Conservation (phyloP, 2,888 invertebrate species). For the Platycheirus albimanus region DNA sequence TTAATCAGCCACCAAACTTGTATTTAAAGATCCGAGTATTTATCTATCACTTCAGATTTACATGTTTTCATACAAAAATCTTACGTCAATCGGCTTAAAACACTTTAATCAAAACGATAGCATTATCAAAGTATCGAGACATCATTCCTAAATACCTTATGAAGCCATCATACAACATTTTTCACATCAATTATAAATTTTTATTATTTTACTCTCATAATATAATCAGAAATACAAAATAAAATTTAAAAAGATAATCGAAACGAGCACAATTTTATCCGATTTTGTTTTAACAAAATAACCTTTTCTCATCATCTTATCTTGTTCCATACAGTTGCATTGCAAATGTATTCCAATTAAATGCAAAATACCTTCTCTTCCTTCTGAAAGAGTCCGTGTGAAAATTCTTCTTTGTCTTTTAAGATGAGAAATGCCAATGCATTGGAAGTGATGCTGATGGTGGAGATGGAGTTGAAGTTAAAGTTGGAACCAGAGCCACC, state of each 20-base stretch:
- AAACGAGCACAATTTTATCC: conserved; percentile 53
- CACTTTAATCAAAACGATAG: too few relatives aligned
- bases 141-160: too few relatives aligned
- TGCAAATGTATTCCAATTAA: conserved; percentile 74
- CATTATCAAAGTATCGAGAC: too few relatives aligned
- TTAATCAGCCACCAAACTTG: too few relatives aligned
- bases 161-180: background rate
- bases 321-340: conserved; percentile 72
- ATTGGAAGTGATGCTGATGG: background rate
- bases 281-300: conserved; percentile 64
- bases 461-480: too few relatives aligned
- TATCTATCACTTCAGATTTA: too few relatives aligned
- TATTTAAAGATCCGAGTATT: too few relatives aligned
- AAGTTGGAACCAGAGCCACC: background rate
- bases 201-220: conserved; percentile 39
- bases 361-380: conserved; percentile 71
- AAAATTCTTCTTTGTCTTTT: conserved; percentile 64
- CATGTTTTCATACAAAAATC: too few relatives aligned
- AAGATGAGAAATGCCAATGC: conserved; percentile 72
- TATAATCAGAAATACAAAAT: too few relatives aligned
- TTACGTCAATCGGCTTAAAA: too few relatives aligned
- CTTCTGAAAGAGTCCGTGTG: conserved; percentile 63
- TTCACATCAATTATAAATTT: conserved; percentile 13
- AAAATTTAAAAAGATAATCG: conserved; percentile 10
- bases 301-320: conserved; percentile 65